phyloP scores from a whole-genome alignment of 2,888 invertebrate genomes.

The Cryptocephalus primarius region DNA sequence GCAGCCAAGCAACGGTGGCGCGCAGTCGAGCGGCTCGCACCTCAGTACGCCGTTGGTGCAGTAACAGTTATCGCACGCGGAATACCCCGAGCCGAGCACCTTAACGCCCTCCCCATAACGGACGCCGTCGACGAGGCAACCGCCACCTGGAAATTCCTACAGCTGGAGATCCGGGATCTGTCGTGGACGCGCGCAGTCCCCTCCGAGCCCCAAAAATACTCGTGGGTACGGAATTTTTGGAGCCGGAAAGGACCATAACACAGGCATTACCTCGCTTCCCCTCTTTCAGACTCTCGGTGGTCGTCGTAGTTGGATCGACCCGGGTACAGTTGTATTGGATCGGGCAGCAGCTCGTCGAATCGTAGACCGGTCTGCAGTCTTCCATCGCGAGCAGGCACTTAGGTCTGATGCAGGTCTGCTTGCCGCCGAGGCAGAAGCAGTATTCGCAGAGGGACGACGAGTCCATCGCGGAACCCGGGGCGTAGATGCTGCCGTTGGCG shows the following conservation, averaged over 20 bases:
- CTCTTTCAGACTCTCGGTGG: conserved; percentile 14
- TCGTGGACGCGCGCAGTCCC: not conserved
- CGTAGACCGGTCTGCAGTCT: conserved; percentile 53
- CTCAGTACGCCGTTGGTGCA: conserved; percentile 62
- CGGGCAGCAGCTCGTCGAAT: conserved; percentile 67
- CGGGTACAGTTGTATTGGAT: conserved; percentile 61
- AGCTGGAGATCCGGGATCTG: too few relatives aligned
- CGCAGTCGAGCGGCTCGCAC: conserved; percentile 67
- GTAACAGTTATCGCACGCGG: conserved; percentile 68
- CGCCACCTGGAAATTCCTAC: conserved; percentile 20
- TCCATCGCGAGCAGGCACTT: conserved; percentile 65
- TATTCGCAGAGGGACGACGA: conserved; percentile 71
- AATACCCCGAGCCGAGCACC: conserved; percentile 45
- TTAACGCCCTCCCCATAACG: conserved; percentile 61
- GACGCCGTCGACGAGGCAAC: conserved; percentile 52
- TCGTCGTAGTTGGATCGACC: conserved; percentile 13
- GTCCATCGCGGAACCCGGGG: conserved; percentile 74
- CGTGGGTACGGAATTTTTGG: not conserved
- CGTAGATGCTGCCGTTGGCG: conserved; percentile 60
- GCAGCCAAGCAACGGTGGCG: conserved; percentile 65
- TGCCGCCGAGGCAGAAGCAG: conserved; percentile 66
- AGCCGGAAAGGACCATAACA: not conserved
- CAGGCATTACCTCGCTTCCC: conserved; percentile 2
- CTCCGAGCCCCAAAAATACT: not conserved
- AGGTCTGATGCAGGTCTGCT: conserved; percentile 66